Conservation (phyloP, 2,888 invertebrate species). For the Cenopis cana region DNA sequence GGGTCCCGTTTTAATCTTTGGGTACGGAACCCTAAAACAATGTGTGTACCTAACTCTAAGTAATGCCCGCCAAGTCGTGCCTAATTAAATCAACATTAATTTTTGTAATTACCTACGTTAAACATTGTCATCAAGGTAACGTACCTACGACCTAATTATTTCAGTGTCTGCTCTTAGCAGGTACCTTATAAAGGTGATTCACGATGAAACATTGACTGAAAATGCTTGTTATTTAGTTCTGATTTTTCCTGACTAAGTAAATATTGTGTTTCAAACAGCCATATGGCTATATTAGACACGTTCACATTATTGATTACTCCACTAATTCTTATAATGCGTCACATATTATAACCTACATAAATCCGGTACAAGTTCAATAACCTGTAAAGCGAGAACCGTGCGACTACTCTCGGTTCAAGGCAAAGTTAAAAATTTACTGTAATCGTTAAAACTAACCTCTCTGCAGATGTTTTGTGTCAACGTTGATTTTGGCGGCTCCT, state of each 20-base stretch:
- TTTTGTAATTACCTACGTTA: too few species aligned
- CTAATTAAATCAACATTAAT: neutral
- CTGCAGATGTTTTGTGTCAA: constrained; percentile 71
- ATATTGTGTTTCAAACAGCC: neutral
- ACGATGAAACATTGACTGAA: constrained; percentile 6
- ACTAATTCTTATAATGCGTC: constrained; percentile 2
- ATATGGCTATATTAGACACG: constrained; percentile 5
- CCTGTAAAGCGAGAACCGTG: neutral
- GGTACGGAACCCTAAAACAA: too few species aligned
- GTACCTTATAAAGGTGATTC: neutral
- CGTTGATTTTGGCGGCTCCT: constrained; percentile 61
- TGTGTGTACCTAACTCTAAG: too few species aligned
- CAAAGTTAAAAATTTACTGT: neutral
- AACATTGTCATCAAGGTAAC: neutral
- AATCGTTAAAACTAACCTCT: constrained; percentile 62
- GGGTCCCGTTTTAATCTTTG: too few species aligned
- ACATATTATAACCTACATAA: constrained; percentile 25
- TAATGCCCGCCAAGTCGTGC: too few species aligned
- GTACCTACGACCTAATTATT: neutral
- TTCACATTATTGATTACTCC: constrained; percentile 9
- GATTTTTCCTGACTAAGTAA: neutral
- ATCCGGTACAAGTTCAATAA: constrained; percentile 1
- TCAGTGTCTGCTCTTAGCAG: neutral
- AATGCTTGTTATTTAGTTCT: neutral
- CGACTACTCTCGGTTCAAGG: neutral